Evolutionary conservation across 2,113 vertebrate genomes (phyloP).

Genomic region (Ovibos moschatus): DNA sequence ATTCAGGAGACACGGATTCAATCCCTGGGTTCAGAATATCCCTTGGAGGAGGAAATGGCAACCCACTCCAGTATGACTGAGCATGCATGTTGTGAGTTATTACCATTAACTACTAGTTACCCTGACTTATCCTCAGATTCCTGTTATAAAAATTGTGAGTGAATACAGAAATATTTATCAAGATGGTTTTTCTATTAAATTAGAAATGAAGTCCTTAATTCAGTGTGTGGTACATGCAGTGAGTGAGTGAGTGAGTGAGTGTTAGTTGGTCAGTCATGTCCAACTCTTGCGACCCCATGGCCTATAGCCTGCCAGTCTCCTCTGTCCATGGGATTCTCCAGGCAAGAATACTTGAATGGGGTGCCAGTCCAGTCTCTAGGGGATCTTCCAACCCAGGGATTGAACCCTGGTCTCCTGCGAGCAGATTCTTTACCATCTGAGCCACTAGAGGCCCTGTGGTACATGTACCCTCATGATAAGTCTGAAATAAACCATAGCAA

Average conservation of each 20-base stretch:
- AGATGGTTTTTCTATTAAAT: not conserved
- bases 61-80: not conserved
- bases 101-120: not conserved
- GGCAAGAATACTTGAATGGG: not conserved
- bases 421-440: not conserved
- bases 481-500: not conserved
- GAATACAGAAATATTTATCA: not conserved
- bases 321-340: not conserved
- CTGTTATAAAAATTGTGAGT: not conserved
- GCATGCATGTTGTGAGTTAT: not conserved
- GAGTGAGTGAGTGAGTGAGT: not conserved
- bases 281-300: not conserved
- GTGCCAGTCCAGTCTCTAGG: not conserved
- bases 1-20: not conserved
- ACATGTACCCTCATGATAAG: not conserved
- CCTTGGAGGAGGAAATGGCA: not conserved
- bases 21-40: not conserved
- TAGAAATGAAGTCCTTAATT: not conserved
- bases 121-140: not conserved
- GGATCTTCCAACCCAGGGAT: not conserved
- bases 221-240: not conserved
- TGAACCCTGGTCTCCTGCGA: not conserved
- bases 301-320: not conserved
- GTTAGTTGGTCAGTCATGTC: not conserved
- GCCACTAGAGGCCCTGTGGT: not conserved